Evolutionary conservation across 2,797 vertebrate genomes (phyloP).

Genomic region (Girardinus metallicus): DNA sequence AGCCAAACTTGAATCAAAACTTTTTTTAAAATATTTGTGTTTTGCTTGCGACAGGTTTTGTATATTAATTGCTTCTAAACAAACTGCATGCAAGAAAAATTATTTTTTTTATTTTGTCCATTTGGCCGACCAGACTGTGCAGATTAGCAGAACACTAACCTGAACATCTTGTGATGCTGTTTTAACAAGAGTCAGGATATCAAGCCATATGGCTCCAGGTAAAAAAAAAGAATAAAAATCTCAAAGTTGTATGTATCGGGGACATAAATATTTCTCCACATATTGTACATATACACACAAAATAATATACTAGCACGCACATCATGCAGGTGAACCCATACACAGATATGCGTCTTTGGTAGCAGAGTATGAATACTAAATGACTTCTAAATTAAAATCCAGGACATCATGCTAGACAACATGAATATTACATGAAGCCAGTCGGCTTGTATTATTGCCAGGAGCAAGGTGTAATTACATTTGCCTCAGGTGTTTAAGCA

Average conservation of each 20-base stretch:
- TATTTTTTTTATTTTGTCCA: neutral
- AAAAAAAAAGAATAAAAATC: conserved; percentile 44
- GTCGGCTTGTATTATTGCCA: conserved; percentile 69
- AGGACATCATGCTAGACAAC: conserved; percentile 47
- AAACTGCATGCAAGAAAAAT: neutral
- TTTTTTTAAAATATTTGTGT: neutral
- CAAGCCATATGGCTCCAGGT: conserved; percentile 39
- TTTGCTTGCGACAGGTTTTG: neutral
- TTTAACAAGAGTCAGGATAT: conserved; percentile 36
- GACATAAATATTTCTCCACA: conserved; percentile 5
- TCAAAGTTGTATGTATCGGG: conserved; percentile 2
- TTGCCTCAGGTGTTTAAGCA: conserved; percentile 64
- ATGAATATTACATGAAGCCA: conserved; percentile 76
- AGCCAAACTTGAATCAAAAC: neutral
- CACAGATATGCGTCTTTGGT: conserved; percentile 14
- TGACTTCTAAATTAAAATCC: conserved; percentile 79
- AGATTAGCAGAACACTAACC: conserved; percentile 41
- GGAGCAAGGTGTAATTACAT: conserved; percentile 72
- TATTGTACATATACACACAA: neutral
- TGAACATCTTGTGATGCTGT: neutral
- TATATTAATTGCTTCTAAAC: neutral
- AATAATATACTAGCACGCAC: neutral
- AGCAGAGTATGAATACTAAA: conserved; percentile 49
- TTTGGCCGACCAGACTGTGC: conserved; percentile 16
- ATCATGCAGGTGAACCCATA: neutral